Conservation (phyloP, 92 coral and sea anemone species). For the Blastomussa wellsi region DNA sequence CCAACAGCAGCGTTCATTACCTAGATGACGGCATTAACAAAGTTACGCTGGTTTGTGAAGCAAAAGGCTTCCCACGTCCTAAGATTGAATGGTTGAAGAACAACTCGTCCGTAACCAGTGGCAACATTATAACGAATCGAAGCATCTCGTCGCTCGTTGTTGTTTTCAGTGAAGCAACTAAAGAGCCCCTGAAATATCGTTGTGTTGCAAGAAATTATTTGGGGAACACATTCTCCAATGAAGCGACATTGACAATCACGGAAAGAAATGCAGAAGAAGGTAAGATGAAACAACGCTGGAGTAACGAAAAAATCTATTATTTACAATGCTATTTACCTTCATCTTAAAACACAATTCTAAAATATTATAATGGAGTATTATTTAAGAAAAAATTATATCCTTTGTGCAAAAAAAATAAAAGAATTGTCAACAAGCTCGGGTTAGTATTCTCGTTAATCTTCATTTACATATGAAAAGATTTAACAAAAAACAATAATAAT, state of each 20-base stretch:
- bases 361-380: too few relatives aligned
- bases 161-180: background rate
- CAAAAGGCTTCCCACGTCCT: constrained; percentile 53
- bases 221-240: constrained; percentile 20
- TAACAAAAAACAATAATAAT: too few relatives aligned
- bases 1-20: background rate
- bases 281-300: background rate
- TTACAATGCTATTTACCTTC: too few relatives aligned
- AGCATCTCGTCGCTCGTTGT: constrained; percentile 18
- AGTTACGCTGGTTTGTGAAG: constrained; percentile 25
- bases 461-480: too few relatives aligned
- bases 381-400: too few relatives aligned
- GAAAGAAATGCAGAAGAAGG: background rate
- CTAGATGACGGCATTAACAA: background rate
- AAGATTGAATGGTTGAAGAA: constrained; percentile 51
- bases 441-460: too few relatives aligned
- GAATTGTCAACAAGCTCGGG: too few relatives aligned
- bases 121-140: background rate
- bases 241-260: constrained; percentile 14
- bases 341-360: too few relatives aligned
- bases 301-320: too few relatives aligned
- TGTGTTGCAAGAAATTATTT: constrained; percentile 31
- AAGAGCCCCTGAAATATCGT: constrained; percentile 1
- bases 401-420: too few relatives aligned
- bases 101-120: constrained; percentile 13